Evolutionary conservation across 2,888 invertebrate genomes (phyloP).

Genomic region (Drosophila phalerata): DNA sequence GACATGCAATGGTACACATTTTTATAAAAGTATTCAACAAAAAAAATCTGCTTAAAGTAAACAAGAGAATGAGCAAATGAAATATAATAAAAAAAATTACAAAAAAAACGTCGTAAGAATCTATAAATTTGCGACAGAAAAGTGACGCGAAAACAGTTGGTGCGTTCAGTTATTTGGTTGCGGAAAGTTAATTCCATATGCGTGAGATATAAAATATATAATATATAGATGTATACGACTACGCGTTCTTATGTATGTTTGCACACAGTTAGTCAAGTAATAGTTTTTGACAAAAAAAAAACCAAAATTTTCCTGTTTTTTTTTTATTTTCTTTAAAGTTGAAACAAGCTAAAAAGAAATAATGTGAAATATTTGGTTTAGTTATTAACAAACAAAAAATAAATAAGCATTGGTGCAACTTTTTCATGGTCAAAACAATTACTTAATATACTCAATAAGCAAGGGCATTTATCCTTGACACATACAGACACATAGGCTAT

Average conservation of each 20-base stretch:
- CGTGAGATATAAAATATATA: not conserved
- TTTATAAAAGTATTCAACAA: slow-evolving; percentile 38
- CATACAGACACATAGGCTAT: not conserved
- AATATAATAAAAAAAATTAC: not conserved
- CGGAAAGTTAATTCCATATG: slow-evolving; percentile 12
- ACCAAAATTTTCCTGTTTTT: no score
- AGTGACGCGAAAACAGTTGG: slow-evolving; percentile 44
- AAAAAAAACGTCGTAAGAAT: slow-evolving; percentile 11
- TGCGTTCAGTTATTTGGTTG: slow-evolving; percentile 26
- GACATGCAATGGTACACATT: slow-evolving; percentile 72
- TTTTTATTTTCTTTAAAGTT: not conserved
- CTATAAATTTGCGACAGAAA: slow-evolving; percentile 50
- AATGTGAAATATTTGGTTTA: no score
- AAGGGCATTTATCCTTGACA: slow-evolving; percentile 25
- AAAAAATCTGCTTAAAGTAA: slow-evolving; percentile 13
- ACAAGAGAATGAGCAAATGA: not conserved
- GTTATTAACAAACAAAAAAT: no score
- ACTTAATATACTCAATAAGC: not conserved
- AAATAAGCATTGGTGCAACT: no score
- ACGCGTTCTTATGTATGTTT: not conserved
- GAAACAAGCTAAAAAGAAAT: no score
- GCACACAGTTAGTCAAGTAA: not conserved
- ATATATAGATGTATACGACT: not conserved
- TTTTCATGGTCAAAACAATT: not conserved
- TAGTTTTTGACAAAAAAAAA: not conserved